A percentile compares a stretch with the other conserved stretches of the same genome.
phyloP scores from a whole-genome alignment of 2,888 invertebrate genomes.

The Rhodophaea formosa region DNA sequence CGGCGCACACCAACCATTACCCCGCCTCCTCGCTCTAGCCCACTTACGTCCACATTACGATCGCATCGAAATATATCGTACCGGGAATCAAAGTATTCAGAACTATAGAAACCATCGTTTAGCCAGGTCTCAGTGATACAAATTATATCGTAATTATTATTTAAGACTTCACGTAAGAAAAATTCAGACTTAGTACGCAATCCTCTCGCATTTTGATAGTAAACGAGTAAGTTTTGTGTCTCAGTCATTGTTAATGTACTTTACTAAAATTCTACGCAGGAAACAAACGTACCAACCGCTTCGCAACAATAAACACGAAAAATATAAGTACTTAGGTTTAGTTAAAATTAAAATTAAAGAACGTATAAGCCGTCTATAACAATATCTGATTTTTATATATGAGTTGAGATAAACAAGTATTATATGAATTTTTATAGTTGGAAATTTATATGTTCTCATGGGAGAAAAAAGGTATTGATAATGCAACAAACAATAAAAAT shows the following conservation, averaged over 20 bases:
- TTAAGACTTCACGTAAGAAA: conserved; percentile 2
- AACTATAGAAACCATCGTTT: conserved; percentile 6
- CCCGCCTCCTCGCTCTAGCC: not conserved
- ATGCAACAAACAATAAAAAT: no score
- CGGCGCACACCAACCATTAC: not conserved
- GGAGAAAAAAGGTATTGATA: no score
- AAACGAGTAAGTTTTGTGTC: not conserved
- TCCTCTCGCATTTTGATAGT: not conserved
- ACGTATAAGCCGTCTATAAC: no score
- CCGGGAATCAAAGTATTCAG: conserved; percentile 5
- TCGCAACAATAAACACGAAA: not conserved
- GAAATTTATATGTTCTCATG: no score
- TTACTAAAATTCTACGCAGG: not conserved
- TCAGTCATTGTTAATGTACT: conserved; percentile 1
- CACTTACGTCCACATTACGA: not conserved
- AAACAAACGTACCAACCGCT: not conserved
- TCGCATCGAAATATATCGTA: conserved; percentile 13
- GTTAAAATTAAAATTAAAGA: no score
- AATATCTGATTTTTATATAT: no score
- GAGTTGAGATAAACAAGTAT: no score
- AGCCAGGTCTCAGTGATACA: conserved; percentile 11
- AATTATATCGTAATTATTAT: conserved; percentile 8
- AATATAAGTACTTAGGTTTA: no score
- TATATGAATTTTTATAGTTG: no score
- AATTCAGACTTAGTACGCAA: no score